phyloP scores from a whole-genome alignment of 2,113 vertebrate genomes.

The Orcinus orca region DNA sequence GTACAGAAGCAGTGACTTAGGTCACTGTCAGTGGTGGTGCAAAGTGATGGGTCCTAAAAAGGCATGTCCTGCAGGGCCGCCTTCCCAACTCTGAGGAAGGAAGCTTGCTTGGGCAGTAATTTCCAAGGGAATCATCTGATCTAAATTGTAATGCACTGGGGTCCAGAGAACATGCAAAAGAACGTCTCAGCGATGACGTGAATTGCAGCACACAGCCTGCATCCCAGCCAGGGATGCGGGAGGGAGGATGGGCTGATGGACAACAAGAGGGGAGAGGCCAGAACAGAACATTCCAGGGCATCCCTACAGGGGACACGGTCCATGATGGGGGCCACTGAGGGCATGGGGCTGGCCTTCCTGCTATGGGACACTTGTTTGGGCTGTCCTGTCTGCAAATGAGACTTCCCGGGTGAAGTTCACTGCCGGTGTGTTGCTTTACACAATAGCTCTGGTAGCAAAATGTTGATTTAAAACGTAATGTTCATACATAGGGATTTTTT shows the following conservation, averaged over 20 bases:
- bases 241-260: slow-evolving; percentile 29
- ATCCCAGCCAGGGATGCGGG: neutral
- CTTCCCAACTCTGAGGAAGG: neutral
- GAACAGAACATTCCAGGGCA: neutral
- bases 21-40: too few species aligned
- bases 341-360: neutral
- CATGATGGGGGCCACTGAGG: slow-evolving; percentile 41
- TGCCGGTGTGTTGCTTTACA: neutral
- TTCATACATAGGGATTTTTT: neutral
- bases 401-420: neutral
- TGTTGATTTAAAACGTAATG: fast-evolving
- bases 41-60: neutral
- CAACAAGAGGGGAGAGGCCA: slow-evolving; percentile 34
- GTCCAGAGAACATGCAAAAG: neutral
- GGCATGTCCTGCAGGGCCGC: neutral
- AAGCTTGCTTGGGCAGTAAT: neutral
- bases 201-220: neutral
- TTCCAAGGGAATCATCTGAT: slow-evolving; percentile 20
- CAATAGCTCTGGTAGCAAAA: neutral
- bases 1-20: too few species aligned
- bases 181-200: neutral
- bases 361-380: neutral
- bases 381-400: neutral
- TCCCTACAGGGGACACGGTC: neutral
- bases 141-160: neutral